Percentiles rank a stretch among this genome's conserved stretches.
These are phyloP conservation scores for Etia nguti DNA, from an alignment of 2,113 vertebrate species.

Conservation along the genomic window DNA sequence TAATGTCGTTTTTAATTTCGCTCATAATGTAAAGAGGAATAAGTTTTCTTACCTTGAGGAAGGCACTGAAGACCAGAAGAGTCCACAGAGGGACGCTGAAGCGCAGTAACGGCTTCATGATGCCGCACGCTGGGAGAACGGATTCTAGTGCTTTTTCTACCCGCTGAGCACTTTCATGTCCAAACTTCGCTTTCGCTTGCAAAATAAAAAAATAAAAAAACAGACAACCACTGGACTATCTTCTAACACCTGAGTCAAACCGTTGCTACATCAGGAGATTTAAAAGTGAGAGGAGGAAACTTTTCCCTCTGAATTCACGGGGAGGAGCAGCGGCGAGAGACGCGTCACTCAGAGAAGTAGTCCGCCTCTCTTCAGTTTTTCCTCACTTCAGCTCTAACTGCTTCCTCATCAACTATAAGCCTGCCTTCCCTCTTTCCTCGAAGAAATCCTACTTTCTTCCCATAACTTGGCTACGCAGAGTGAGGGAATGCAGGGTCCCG, in stretches of 20 bases:
- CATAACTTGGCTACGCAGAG: slow-evolving; percentile 9
- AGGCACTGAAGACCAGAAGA: slow-evolving; percentile 2
- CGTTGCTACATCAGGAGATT: neutral
- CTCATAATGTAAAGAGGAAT: rapidly evolving
- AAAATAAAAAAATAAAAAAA: neutral
- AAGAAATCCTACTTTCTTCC: slow-evolving; percentile 44
- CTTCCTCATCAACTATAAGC: neutral
- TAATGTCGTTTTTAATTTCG: neutral
- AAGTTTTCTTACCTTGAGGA: slow-evolving; percentile 28
- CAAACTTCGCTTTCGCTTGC: neutral
- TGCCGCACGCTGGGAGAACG: neutral
- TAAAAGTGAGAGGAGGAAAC: neutral
- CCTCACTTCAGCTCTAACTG: neutral
- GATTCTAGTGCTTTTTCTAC: neutral
- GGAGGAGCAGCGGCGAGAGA: slow-evolving; percentile 29
- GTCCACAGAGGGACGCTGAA: slow-evolving; percentile 9
- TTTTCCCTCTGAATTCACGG: neutral
- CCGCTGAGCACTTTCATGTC: slow-evolving; percentile 18
- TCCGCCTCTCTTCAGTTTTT: slow-evolving; percentile 22
- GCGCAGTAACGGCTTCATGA: slow-evolving; percentile 34
- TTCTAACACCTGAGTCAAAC: neutral
- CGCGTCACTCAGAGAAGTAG: slow-evolving; percentile 3
- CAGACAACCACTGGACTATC: neutral
- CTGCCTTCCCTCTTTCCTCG: neutral
- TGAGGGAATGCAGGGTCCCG: slow-evolving; percentile 27